These are phyloP conservation scores for Epizoanthus rinbou DNA, from an alignment of 92 coral and sea anemone genomes.

Conservation along the genomic window DNA sequence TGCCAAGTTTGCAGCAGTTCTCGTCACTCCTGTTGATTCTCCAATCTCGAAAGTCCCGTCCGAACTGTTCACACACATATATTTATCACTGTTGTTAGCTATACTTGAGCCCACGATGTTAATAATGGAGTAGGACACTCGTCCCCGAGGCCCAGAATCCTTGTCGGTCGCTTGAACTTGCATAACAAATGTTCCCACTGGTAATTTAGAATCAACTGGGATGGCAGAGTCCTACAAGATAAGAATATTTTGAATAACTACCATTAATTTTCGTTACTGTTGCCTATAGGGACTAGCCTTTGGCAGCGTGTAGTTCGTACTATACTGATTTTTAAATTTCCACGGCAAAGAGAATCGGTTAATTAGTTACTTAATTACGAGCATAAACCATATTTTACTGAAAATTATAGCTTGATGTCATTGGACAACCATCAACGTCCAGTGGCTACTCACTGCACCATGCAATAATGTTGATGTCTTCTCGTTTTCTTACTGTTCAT, in stretches of 20 bases:
- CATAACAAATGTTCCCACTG: slow-evolving; percentile 42
- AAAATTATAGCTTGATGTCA: too few relatives aligned
- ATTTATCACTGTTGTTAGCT: slow-evolving; percentile 1
- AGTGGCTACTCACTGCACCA: too few relatives aligned
- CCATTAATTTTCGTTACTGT: too few relatives aligned
- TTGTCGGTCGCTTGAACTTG: slow-evolving; percentile 51
- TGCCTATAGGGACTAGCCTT: too few relatives aligned
- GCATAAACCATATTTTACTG: too few relatives aligned
- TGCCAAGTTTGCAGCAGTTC: slow-evolving; percentile 50
- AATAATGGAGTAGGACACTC: slow-evolving; percentile 32
- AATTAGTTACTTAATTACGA: too few relatives aligned
- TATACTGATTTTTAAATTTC: too few relatives aligned
- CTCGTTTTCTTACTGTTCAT: background rate
- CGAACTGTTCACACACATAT: slow-evolving; percentile 48
- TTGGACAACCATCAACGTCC: too few relatives aligned
- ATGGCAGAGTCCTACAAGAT: slow-evolving; percentile 9
- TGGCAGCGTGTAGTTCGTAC: too few relatives aligned
- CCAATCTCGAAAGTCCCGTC: slow-evolving; percentile 51
- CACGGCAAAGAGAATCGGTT: too few relatives aligned
- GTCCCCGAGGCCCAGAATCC: slow-evolving; percentile 56
- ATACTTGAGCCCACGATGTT: slow-evolving; percentile 14
- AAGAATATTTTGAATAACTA: background rate
- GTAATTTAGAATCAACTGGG: slow-evolving; percentile 1
- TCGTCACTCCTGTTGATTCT: slow-evolving; percentile 52
- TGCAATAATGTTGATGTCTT: too few relatives aligned